Evolutionary conservation across 2,113 vertebrate species (phyloP).

Genomic region (Gymnorhina tibicen): DNA sequence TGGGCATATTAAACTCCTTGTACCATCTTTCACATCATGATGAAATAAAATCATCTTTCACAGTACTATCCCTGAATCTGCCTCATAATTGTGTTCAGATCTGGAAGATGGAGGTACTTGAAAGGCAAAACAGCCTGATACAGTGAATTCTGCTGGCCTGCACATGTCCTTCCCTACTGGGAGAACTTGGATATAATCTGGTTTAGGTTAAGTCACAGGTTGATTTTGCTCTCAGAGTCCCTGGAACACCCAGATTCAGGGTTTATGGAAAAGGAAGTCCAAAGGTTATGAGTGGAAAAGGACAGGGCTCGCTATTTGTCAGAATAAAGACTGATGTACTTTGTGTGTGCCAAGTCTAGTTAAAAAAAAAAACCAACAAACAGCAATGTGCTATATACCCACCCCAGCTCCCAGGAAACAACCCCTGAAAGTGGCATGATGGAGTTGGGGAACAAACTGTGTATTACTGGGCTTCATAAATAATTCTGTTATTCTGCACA

Average conservation of each 20-base stretch:
- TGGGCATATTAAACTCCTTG: not conserved
- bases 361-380: not conserved
- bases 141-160: not conserved
- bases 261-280: not conserved
- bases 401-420: not conserved
- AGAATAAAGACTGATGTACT: not conserved
- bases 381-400: not conserved
- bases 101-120: not conserved
- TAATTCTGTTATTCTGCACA: not conserved
- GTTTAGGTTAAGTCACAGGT: not conserved
- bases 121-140: not conserved
- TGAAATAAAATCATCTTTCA: not conserved
- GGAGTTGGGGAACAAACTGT: not conserved
- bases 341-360: not conserved
- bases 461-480: not conserved
- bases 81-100: not conserved
- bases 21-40: too few species aligned
- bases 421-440: not conserved
- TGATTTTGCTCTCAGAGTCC: not conserved
- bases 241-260: not conserved
- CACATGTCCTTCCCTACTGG: accelerated
- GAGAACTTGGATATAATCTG: not conserved
- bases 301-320: not conserved
- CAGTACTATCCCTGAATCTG: not conserved
- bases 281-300: not conserved